These are phyloP conservation scores for Argya squamiceps DNA, from an alignment of 2,797 vertebrate species.

Conservation along the genomic window DNA sequence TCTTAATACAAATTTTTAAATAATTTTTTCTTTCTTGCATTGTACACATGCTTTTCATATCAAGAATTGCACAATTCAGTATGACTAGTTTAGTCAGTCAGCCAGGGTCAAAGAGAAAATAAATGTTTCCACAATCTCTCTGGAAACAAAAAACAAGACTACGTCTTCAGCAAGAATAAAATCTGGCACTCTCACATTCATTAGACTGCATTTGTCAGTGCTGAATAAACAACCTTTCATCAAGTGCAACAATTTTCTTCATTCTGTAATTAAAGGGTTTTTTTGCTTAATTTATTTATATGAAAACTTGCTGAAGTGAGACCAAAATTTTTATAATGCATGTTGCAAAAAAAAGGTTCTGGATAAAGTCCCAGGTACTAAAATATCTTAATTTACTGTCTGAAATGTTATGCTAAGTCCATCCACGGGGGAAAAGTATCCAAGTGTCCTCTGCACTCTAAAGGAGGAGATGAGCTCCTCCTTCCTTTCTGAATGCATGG, in stretches of 20 bases:
- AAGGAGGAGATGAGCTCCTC: background rate
- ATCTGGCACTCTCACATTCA: background rate
- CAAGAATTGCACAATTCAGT: background rate
- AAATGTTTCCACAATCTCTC: slow-evolving; percentile 6
- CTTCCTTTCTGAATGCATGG: background rate
- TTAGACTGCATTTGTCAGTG: slow-evolving; percentile 37
- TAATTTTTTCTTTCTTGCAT: background rate
- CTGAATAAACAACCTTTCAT: slow-evolving; percentile 41
- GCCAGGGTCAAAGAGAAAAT: background rate
- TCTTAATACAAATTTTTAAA: background rate
- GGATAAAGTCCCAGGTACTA: background rate
- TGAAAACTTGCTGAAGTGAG: slow-evolving; percentile 56
- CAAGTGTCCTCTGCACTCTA: background rate
- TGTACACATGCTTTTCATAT: background rate
- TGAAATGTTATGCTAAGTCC: background rate
- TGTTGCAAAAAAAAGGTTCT: background rate
- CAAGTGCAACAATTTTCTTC: slow-evolving; percentile 62
- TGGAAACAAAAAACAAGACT: slow-evolving; percentile 27
- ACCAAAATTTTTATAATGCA: background rate
- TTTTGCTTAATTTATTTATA: slow-evolving; percentile 66
- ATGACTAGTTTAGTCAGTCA: background rate
- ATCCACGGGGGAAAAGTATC: background rate
- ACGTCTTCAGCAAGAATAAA: background rate
- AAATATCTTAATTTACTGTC: slow-evolving; percentile 29
- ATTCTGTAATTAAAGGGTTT: slow-evolving; percentile 62